These are phyloP conservation scores for Hylaeus volcanicus DNA, from an alignment of 1,140 invertebrate species.

Conservation along the genomic window DNA sequence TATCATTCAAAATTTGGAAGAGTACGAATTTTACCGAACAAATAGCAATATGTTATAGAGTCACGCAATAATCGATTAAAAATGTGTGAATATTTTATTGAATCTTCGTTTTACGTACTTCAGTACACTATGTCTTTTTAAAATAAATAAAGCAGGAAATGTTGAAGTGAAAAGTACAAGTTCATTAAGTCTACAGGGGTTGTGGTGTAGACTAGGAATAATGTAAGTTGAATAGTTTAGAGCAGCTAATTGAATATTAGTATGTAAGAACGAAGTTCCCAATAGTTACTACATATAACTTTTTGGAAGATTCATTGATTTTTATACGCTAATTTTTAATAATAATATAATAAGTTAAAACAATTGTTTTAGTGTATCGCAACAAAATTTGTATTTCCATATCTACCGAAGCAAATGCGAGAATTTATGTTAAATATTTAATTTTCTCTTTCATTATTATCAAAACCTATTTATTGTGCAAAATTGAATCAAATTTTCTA, in stretches of 20 bases:
- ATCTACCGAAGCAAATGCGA: not conserved
- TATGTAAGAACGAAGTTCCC: slow-evolving; percentile 16
- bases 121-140: slow-evolving; percentile 42
- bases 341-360: not conserved
- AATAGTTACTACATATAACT: not conserved
- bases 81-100: slow-evolving; percentile 34
- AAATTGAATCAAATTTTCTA: slow-evolving; percentile 12
- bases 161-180: slow-evolving; percentile 62
- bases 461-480: slow-evolving; percentile 16
- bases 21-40: not conserved
- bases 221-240: slow-evolving; percentile 54
- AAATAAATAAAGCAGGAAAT: slow-evolving; percentile 32
- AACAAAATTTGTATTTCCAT: not conserved
- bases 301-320: not conserved
- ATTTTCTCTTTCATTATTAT: slow-evolving; percentile 7
- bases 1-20: not conserved
- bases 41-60: slow-evolving; percentile 13
- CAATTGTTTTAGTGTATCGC: not conserved
- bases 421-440: slow-evolving; percentile 18
- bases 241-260: slow-evolving; percentile 57
- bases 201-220: slow-evolving; percentile 62
- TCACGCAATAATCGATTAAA: slow-evolving; percentile 9
- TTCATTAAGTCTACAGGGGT: slow-evolving; percentile 58
- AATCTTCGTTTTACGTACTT: slow-evolving; percentile 40
- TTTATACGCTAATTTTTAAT: slow-evolving; percentile 19